Evolutionary conservation across 2,888 invertebrate genomes (phyloP).

Genomic region (Macaria liturata): DNA sequence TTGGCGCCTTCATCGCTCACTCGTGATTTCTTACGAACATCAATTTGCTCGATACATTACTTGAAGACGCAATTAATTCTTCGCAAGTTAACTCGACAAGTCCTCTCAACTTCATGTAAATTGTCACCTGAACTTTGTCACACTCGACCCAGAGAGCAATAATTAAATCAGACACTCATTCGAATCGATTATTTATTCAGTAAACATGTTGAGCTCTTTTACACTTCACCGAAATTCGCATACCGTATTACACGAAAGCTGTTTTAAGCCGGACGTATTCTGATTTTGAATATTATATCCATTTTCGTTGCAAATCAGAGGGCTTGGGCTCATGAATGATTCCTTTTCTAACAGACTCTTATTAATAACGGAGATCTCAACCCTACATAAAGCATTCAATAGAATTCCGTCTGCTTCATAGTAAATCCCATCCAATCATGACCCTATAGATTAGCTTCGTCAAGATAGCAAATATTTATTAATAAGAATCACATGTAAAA

Average conservation of each 20-base stretch:
- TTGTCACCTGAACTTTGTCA: conserved; percentile 16
- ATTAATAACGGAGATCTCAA: conserved; percentile 19
- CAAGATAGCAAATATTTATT: too few relatives aligned
- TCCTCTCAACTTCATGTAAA: conserved; percentile 12
- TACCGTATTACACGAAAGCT: conserved; percentile 9
- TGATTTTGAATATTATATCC: conserved; percentile 26
- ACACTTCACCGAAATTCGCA: conserved; percentile 32
- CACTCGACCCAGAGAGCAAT: conserved; percentile 17
- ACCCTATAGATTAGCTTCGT: neutral
- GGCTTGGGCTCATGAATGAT: conserved; percentile 22
- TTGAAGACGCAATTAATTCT: conserved; percentile 22
- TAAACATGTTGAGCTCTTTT: conserved; percentile 35
- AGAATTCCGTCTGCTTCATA: conserved; percentile 9
- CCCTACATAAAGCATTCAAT: conserved; percentile 17
- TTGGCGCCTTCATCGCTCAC: conserved; percentile 43
- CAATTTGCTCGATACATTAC: conserved; percentile 31
- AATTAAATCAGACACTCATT: conserved; percentile 32
- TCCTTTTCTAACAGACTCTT: conserved; percentile 20
- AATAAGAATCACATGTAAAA: too few relatives aligned
- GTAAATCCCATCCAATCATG: conserved; percentile 7
- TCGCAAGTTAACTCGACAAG: conserved; percentile 10
- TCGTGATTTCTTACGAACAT: conserved; percentile 37
- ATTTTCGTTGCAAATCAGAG: conserved; percentile 19
- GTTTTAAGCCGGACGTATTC: conserved; percentile 12
- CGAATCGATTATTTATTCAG: conserved; percentile 38